Conservation (phyloP, 2,888 invertebrate species). For the Flexamia atlantica region DNA sequence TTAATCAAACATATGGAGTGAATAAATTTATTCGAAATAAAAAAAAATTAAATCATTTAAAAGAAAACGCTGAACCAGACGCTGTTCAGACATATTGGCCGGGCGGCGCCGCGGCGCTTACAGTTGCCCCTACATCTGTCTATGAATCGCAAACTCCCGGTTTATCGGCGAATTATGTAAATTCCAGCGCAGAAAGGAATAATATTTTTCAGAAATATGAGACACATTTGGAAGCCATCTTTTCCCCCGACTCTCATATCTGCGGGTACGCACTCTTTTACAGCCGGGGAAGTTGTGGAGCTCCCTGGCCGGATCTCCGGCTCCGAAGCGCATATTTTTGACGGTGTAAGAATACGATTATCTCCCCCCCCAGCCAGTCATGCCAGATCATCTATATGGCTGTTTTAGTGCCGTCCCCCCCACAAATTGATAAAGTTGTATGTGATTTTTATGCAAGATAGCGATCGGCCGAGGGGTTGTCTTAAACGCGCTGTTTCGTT, state of each 20-base stretch:
- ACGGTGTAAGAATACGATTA: constrained; percentile 42
- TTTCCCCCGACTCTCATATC: constrained; percentile 64
- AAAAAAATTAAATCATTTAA: too few species aligned
- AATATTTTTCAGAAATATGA: constrained; percentile 65
- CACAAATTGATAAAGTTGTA: constrained; percentile 51
- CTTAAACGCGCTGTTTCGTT: not conserved
- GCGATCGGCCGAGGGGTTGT: not conserved
- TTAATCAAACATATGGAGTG: too few species aligned
- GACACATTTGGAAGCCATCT: constrained; percentile 65
- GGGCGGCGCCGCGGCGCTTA: constrained; percentile 23
- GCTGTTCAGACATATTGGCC: not conserved
- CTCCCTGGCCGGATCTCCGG: not conserved
- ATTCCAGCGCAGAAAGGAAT: constrained; percentile 65
- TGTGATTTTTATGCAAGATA: constrained; percentile 58
- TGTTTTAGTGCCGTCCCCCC: constrained; percentile 40
- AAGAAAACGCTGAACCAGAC: not conserved
- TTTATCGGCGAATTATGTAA: constrained; percentile 70
- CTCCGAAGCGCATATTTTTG: constrained; percentile 38
- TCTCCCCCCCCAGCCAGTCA: constrained; percentile 24
- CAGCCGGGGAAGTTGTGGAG: constrained; percentile 38
- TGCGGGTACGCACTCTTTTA: constrained; percentile 49
- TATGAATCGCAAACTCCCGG: constrained; percentile 68
- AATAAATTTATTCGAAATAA: too few species aligned
- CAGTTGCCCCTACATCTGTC: constrained; percentile 68
- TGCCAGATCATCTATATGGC: constrained; percentile 54